phyloP scores from a whole-genome alignment of 2,888 invertebrate genomes.

The Tanypteryx hageni region DNA sequence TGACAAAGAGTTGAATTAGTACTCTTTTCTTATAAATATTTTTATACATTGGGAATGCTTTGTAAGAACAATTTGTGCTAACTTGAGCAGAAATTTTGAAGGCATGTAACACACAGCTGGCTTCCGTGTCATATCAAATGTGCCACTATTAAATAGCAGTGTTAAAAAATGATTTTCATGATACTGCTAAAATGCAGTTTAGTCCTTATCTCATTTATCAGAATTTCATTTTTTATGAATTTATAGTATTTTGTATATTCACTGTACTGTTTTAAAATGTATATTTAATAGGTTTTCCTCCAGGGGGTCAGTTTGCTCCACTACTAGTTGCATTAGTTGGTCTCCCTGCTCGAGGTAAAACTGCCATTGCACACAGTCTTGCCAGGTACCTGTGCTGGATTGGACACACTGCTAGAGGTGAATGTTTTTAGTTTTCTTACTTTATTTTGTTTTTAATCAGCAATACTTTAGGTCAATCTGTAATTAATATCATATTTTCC shows the following conservation, averaged over 20 bases:
- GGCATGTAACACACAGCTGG: too few relatives aligned
- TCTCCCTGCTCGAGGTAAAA: slow-evolving; percentile 94
- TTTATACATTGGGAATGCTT: too few relatives aligned
- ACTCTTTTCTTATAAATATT: too few relatives aligned
- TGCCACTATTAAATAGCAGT: not conserved
- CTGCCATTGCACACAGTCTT: slow-evolving; percentile 91
- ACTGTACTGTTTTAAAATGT: not conserved
- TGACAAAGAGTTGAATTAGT: too few relatives aligned
- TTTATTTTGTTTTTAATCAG: not conserved
- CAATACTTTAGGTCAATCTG: too few relatives aligned
- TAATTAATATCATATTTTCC: too few relatives aligned
- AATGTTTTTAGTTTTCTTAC: slow-evolving; percentile 66
- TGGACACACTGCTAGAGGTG: slow-evolving; percentile 90
- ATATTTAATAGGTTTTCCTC: slow-evolving; percentile 68
- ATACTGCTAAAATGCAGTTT: not conserved
- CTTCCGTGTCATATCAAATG: not conserved
- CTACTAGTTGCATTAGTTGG: slow-evolving; percentile 93
- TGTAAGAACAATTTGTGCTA: too few relatives aligned
- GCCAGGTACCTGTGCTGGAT: slow-evolving; percentile 94
- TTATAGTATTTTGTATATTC: not conserved
- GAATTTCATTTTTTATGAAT: not conserved
- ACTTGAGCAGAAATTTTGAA: too few relatives aligned
- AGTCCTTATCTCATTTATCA: not conserved
- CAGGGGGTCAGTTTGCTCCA: slow-evolving; percentile 80
- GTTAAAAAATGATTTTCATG: not conserved